Percentiles rank a stretch among this genome's conserved stretches.
These are phyloP conservation scores for Lampris megalopsis DNA, from an alignment of 2,113 vertebrate genomes.

Conservation along the genomic window DNA sequence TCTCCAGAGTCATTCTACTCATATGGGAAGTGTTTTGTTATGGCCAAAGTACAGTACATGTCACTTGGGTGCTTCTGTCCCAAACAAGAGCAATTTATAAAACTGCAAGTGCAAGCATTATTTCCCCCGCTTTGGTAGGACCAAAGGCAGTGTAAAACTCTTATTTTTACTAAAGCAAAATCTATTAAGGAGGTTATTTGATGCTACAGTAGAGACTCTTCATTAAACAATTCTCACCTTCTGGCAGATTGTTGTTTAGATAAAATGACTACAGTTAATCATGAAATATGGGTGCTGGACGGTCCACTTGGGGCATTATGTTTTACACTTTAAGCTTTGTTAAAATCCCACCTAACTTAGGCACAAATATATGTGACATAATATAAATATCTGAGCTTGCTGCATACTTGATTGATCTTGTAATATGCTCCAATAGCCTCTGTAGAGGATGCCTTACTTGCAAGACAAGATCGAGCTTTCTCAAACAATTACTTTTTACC, in stretches of 20 bases:
- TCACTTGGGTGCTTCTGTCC: no score
- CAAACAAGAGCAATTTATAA: no score
- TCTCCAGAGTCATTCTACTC: no score
- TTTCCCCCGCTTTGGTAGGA: no score
- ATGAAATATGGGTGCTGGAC: constrained; percentile 19
- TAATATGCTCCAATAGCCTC: constrained; percentile 26
- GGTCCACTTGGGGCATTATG: constrained; percentile 24
- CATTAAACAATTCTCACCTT: constrained; percentile 40
- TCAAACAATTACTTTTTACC: constrained; percentile 11
- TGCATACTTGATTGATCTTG: constrained; percentile 15
- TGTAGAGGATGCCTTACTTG: not conserved
- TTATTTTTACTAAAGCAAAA: constrained; percentile 10
- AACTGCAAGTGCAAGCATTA: no score
- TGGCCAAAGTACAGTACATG: no score
- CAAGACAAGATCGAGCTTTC: not conserved
- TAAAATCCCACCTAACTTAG: not conserved
- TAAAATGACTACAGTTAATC: not conserved
- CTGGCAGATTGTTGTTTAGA: constrained; percentile 38
- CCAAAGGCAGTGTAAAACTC: no score
- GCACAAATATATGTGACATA: constrained; percentile 20
- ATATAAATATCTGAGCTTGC: constrained; percentile 34
- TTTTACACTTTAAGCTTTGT: constrained; percentile 40
- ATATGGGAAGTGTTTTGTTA: no score
- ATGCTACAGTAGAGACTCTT: constrained; percentile 14
- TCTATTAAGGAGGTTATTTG: constrained; percentile 31